These are phyloP conservation scores for Lordiphosa collinella DNA, from an alignment of 1,140 invertebrate genomes.

Conservation along the genomic window DNA sequence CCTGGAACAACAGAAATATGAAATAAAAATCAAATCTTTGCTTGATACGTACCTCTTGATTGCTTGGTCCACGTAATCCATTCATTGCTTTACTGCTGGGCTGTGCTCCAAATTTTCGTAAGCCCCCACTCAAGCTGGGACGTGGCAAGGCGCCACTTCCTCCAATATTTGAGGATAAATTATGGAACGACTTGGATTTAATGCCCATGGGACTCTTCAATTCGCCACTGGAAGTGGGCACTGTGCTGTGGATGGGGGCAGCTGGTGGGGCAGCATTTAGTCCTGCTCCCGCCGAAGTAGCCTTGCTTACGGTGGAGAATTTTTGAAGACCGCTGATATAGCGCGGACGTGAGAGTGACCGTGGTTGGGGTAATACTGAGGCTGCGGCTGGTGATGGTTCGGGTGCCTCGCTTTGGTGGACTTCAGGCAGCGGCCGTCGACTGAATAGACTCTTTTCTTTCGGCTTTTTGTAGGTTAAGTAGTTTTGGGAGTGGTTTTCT, in stretches of 20 bases:
- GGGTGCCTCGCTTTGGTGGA: slow-evolving; percentile 14
- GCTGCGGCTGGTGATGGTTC: not conserved
- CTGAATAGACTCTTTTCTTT: slow-evolving; percentile 49
- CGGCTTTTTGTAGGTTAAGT: slow-evolving; percentile 71
- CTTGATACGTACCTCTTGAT: slow-evolving; percentile 29
- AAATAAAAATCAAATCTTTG: not conserved
- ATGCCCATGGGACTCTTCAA: slow-evolving; percentile 77
- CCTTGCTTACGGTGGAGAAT: slow-evolving; percentile 62
- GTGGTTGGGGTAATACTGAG: slow-evolving; percentile 30
- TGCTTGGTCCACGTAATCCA: slow-evolving; percentile 12
- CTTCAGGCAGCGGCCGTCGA: slow-evolving; percentile 28
- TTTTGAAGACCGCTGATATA: slow-evolving; percentile 72
- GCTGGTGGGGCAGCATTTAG: slow-evolving; percentile 40
- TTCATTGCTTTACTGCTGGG: slow-evolving; percentile 26
- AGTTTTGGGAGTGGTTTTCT: slow-evolving; percentile 38
- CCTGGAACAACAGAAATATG: slow-evolving; percentile 10
- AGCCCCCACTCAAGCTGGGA: slow-evolving; percentile 35
- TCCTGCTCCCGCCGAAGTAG: slow-evolving; percentile 65
- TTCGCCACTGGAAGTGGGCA: slow-evolving; percentile 24
- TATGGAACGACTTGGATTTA: slow-evolving; percentile 78
- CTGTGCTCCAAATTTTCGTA: slow-evolving; percentile 36
- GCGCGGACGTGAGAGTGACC: slow-evolving; percentile 70
- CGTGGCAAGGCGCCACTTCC: slow-evolving; percentile 19
- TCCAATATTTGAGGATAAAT: slow-evolving; percentile 58
- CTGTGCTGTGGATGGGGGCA: slow-evolving; percentile 1